Percentiles rank a stretch among this genome's conserved stretches.
phyloP scores from a whole-genome alignment of 2,888 invertebrate species.

The Ormyrus pomaceus region DNA sequence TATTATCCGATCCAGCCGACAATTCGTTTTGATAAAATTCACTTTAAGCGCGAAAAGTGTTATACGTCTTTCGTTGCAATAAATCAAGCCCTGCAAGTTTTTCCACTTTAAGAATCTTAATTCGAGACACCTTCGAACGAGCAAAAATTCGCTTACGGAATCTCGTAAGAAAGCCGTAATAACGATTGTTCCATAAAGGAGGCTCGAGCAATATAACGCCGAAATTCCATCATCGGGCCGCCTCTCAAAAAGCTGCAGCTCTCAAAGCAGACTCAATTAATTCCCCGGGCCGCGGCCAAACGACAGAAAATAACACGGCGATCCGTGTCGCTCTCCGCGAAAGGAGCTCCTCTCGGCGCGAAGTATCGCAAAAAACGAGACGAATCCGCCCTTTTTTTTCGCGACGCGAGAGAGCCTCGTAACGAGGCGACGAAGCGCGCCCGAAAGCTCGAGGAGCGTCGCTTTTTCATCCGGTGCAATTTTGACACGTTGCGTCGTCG shows the following conservation, averaged over 20 bases:
- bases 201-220: too few species aligned
- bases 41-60: too few species aligned
- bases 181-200: too few species aligned
- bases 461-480: constrained; percentile 18
- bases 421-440: constrained; percentile 1
- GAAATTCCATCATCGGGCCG: not conserved
- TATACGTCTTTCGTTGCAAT: too few species aligned
- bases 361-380: not conserved
- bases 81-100: too few species aligned
- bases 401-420: too few species aligned
- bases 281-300: not conserved
- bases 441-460: not conserved
- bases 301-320: constrained; percentile 20
- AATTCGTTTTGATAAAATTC: too few species aligned
- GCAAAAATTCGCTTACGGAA: too few species aligned
- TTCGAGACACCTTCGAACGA: too few species aligned
- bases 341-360: not conserved
- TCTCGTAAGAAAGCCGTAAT: too few species aligned
- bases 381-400: not conserved
- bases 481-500: constrained; percentile 25
- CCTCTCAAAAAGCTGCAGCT: not conserved
- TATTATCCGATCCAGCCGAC: too few species aligned
- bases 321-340: not conserved
- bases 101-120: too few species aligned
- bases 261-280: constrained; percentile 29